Percentiles rank a stretch among this genome's conserved stretches.
Evolutionary conservation across 2,113 vertebrate species (phyloP).

Genomic region (Trogon surrucura): DNA sequence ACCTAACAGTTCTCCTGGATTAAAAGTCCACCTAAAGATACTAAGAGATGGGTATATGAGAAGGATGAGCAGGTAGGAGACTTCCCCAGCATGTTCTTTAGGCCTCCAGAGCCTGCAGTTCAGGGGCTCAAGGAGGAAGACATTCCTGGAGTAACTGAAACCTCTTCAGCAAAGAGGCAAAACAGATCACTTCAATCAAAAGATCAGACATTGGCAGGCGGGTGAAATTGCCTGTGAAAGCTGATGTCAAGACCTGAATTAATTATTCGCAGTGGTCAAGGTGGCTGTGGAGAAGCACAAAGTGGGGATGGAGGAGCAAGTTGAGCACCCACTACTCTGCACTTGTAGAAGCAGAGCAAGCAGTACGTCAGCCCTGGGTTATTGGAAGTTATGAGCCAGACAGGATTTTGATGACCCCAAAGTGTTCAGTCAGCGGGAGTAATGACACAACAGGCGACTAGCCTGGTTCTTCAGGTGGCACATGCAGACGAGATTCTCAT

Average conservation of each 20-base stretch:
- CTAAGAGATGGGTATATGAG: background rate
- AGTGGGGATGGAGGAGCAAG: background rate
- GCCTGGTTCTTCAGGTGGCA: background rate
- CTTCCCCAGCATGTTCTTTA: background rate
- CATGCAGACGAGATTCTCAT: background rate
- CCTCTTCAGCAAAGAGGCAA: background rate
- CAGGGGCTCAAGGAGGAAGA: background rate
- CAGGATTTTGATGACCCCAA: background rate
- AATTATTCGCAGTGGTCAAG: background rate
- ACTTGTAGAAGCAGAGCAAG: background rate
- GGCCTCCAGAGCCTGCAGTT: background rate
- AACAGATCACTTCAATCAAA: background rate
- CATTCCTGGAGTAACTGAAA: background rate
- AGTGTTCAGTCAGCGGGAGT: background rate
- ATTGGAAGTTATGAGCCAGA: background rate
- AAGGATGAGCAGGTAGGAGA: background rate
- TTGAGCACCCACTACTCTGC: background rate
- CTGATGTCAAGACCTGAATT: background rate
- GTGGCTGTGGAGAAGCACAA: background rate
- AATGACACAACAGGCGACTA: accelerated
- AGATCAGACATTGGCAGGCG: background rate
- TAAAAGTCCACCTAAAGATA: background rate
- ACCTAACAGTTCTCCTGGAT: background rate
- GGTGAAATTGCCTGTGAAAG: background rate
- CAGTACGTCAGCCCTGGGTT: background rate